Evolutionary conservation across 2,113 vertebrate genomes (phyloP).

Genomic region (Phodopus roborovskii): DNA sequence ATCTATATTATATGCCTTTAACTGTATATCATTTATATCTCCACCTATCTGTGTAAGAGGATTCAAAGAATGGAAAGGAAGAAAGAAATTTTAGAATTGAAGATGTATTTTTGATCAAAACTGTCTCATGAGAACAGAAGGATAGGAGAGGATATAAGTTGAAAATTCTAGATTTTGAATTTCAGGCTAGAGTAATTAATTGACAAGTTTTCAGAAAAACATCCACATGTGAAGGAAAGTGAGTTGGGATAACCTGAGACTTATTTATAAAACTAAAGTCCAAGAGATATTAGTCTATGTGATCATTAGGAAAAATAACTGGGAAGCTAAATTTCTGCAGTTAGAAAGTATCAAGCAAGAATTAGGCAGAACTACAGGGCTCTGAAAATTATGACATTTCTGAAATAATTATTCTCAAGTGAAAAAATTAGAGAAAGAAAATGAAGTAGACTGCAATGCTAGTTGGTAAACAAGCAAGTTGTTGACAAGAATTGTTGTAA

Average conservation of each 20-base stretch:
- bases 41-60: neutral
- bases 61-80: neutral
- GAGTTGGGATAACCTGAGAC: neutral
- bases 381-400: neutral
- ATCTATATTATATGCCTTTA: neutral
- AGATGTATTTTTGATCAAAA: conserved; percentile 7
- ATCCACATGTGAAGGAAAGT: neutral
- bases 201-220: conserved; percentile 29
- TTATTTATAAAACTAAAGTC: neutral
- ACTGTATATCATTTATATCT: neutral
- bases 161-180: conserved; percentile 20
- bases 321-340: neutral
- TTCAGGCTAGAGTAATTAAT: neutral
- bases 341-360: conserved; percentile 25
- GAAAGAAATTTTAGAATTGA: neutral
- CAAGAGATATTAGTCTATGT: neutral
- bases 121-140: neutral
- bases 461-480: neutral
- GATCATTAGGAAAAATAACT: neutral
- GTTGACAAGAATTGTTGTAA: neutral
- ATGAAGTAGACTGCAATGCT: neutral
- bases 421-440: conserved; percentile 52
- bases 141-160: neutral
- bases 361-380: neutral
- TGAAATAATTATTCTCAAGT: conserved; percentile 31